Conservation (phyloP, 2,888 invertebrate genomes). For the Macrophya annulata region DNA sequence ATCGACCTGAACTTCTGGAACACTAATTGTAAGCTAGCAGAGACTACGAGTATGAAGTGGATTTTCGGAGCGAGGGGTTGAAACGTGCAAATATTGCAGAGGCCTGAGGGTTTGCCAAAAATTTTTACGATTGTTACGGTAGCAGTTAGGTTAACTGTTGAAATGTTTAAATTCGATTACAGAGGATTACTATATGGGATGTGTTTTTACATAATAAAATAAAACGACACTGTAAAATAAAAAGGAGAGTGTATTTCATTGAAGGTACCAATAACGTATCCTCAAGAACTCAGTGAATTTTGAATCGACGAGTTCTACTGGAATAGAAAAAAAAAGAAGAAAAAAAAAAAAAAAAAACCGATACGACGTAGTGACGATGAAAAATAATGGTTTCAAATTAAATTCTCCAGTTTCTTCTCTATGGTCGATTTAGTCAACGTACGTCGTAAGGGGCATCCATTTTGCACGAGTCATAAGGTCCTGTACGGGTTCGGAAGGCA, state of each 20-base stretch:
- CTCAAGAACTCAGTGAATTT: background rate
- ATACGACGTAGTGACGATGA: conserved; percentile 17
- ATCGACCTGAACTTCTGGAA: conserved; percentile 21
- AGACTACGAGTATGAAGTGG: background rate
- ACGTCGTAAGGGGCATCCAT: conserved; percentile 70
- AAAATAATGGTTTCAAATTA: conserved; percentile 53
- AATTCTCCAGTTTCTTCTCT: conserved; percentile 33
- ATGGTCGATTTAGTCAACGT: conserved; percentile 53
- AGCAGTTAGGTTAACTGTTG: background rate
- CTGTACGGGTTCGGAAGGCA: conserved; percentile 64
- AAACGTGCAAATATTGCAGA: background rate
- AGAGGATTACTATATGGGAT: background rate
- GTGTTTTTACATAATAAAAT: background rate
- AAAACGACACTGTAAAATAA: background rate
- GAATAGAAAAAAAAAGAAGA: background rate
- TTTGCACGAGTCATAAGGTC: conserved; percentile 76
- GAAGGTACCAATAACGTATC: background rate
- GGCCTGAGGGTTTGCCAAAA: background rate
- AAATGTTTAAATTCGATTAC: background rate
- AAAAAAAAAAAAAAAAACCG: background rate
- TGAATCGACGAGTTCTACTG: background rate
- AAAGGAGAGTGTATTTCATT: background rate
- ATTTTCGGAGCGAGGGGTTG: background rate
- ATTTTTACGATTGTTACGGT: background rate
- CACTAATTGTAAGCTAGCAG: conserved; percentile 32